These are phyloP conservation scores for Ophonus ardosiacus DNA, from an alignment of 2,888 invertebrate genomes.

Conservation along the genomic window DNA sequence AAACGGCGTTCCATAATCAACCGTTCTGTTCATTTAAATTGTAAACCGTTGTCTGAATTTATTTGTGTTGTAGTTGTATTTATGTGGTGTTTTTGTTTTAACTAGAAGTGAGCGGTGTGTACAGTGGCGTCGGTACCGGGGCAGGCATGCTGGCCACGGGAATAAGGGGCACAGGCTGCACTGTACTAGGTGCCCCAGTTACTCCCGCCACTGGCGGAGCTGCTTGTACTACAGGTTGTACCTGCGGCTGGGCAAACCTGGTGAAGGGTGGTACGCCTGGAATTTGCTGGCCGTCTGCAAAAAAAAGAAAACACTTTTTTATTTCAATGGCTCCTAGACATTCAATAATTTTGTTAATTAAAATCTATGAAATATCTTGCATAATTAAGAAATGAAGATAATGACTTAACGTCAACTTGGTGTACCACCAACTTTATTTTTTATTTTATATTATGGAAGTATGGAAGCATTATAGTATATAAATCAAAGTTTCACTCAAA, in stretches of 20 bases:
- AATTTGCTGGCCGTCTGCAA: not conserved
- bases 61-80: not conserved
- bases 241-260: not conserved
- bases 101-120: slow-evolving; percentile 42
- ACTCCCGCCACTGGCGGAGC: not conserved
- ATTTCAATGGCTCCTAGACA: no score
- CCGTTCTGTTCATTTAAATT: not conserved
- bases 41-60: not conserved
- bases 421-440: no score
- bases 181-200: not conserved
- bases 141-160: slow-evolving; percentile 19
- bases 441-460: no score
- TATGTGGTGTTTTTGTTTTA: not conserved
- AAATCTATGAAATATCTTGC: no score
- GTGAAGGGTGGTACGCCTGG: not conserved
- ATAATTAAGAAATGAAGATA: no score
- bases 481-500: no score
- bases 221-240: not conserved
- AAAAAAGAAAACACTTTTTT: not conserved
- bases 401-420: no score
- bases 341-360: no score
- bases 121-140: slow-evolving; percentile 5
- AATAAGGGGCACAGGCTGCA: slow-evolving; percentile 55
- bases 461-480: no score
- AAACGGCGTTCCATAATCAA: no score